phyloP scores from a whole-genome alignment of 2,113 vertebrate species.

The Sander lucioperca region DNA sequence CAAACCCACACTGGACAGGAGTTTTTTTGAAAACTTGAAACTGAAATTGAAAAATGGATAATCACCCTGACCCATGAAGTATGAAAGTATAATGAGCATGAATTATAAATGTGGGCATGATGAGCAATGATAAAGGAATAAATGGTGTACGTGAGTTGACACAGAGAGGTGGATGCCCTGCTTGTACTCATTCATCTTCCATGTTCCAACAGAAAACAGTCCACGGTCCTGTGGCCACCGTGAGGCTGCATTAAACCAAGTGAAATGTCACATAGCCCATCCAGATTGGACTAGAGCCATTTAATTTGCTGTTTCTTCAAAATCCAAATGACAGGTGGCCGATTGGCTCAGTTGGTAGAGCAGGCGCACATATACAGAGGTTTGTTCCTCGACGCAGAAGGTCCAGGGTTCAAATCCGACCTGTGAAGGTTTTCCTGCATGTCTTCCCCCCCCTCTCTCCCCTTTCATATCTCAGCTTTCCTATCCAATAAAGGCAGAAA shows the following conservation, averaged over 20 bases:
- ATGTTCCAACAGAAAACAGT: conserved; percentile 6
- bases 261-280: conserved; percentile 27
- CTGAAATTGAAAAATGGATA: conserved; percentile 53
- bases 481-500: too few species aligned
- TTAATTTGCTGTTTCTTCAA: conserved; percentile 22
- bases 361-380: too few species aligned
- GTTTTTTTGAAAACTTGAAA: too few species aligned
- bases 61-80: conserved; percentile 41
- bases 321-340: background rate
- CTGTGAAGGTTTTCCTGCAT: too few species aligned
- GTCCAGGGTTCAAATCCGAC: too few species aligned
- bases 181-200: conserved; percentile 43
- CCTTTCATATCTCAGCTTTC: too few species aligned
- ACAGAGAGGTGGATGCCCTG: conserved; percentile 19
- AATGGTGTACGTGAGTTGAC: conserved; percentile 24
- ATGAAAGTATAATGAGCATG: conserved; percentile 53
- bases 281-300: background rate
- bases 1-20: conserved; percentile 46
- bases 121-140: conserved; percentile 40
- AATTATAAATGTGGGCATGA: conserved; percentile 58
- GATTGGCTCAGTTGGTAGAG: too few species aligned
- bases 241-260: conserved; percentile 14
- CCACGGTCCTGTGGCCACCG: background rate
- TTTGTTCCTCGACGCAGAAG: too few species aligned
- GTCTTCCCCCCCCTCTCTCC: too few species aligned